These are phyloP conservation scores for Neodiprion virginianus DNA, from an alignment of 1,140 invertebrate genomes.

Conservation along the genomic window DNA sequence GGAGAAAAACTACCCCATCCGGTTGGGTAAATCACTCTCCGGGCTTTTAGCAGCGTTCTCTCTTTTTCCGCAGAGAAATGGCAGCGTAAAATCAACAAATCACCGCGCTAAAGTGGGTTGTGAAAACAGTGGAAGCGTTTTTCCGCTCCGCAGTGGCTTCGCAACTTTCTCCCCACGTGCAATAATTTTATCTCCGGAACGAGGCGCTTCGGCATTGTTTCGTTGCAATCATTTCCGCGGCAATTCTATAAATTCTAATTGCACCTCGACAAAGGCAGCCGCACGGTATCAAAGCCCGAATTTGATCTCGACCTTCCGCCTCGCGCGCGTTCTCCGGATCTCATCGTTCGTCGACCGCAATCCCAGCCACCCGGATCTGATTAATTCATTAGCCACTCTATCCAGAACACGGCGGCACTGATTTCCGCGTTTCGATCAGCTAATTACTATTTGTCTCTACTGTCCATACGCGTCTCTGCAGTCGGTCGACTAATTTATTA, in stretches of 20 bases:
- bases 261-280: too few relatives aligned
- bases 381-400: too few relatives aligned
- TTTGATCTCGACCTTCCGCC: too few relatives aligned
- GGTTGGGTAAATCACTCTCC: not conserved
- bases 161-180: not conserved
- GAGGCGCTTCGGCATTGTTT: too few relatives aligned
- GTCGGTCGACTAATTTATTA: not conserved
- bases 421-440: not conserved
- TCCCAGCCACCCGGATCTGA: too few relatives aligned
- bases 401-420: not conserved
- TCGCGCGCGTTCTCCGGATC: too few relatives aligned
- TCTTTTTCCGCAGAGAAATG: not conserved
- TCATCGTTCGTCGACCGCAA: too few relatives aligned
- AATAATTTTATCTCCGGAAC: too few relatives aligned
- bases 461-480: not conserved
- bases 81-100: slow-evolving; percentile 5
- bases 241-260: too few relatives aligned
- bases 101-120: not conserved
- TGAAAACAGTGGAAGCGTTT: slow-evolving; percentile 5
- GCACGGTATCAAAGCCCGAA: too few relatives aligned
- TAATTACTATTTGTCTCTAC: not conserved
- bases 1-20: not conserved
- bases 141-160: not conserved
- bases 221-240: too few relatives aligned
- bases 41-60: not conserved